phyloP scores from a whole-genome alignment of 2,888 invertebrate species.

The Eilema sororculum region DNA sequence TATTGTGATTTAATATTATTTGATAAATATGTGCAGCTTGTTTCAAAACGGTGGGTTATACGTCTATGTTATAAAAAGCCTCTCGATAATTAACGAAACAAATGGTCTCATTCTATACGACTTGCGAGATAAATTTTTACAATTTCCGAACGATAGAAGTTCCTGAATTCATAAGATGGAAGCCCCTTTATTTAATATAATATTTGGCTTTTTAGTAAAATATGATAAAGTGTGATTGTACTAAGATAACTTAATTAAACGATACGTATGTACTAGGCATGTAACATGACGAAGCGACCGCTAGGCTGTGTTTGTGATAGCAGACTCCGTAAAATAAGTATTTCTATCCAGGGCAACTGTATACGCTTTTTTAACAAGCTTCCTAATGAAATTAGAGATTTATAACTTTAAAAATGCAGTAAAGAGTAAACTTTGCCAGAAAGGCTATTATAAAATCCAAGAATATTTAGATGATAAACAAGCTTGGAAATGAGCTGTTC shows the following conservation, averaged over 20 bases:
- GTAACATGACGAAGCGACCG: too few species aligned
- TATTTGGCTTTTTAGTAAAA: neutral
- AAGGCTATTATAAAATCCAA: too few species aligned
- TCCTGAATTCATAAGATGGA: neutral
- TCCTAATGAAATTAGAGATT: too few species aligned
- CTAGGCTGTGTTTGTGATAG: too few species aligned
- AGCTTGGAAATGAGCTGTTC: too few species aligned
- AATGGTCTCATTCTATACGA: neutral
- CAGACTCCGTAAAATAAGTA: too few species aligned
- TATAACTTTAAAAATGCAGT: too few species aligned
- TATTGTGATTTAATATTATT: neutral
- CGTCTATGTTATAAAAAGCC: neutral
- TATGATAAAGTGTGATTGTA: neutral
- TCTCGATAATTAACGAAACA: neutral
- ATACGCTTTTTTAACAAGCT: too few species aligned
- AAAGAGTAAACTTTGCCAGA: too few species aligned
- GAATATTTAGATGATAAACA: too few species aligned
- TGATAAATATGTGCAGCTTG: neutral
- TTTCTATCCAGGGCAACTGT: too few species aligned
- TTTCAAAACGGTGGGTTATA: conserved; percentile 1
- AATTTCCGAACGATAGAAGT: neutral
- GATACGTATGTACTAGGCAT: neutral
- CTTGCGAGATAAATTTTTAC: neutral
- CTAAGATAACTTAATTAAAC: too few species aligned
- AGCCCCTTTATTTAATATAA: neutral